phyloP scores from a whole-genome alignment of 2,797 vertebrate species.

The Parotocinclus haroldoi region DNA sequence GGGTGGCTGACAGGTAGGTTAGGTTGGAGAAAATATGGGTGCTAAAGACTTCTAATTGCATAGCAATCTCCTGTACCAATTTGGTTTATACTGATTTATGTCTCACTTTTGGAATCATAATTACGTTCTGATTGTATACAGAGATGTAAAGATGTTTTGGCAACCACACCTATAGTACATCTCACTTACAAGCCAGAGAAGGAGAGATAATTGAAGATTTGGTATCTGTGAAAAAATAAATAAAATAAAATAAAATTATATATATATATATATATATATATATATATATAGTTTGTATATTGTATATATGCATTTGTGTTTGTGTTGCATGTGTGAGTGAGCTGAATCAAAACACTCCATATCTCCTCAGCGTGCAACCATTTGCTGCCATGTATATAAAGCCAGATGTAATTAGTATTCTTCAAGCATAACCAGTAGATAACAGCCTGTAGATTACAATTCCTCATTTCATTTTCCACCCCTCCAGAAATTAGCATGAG shows the following conservation, averaged over 20 bases:
- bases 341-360: slow-evolving; percentile 36
- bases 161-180: neutral
- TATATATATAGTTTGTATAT: too few relatives aligned
- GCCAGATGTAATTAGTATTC: slow-evolving; percentile 55
- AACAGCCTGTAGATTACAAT: slow-evolving; percentile 43
- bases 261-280: neutral
- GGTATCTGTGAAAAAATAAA: too few relatives aligned
- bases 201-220: slow-evolving; percentile 3
- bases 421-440: slow-evolving; percentile 42
- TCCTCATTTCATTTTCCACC: slow-evolving; percentile 50
- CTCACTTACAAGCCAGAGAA: neutral
- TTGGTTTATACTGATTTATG: slow-evolving; percentile 27
- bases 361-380: slow-evolving; percentile 34
- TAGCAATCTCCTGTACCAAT: slow-evolving; percentile 16
- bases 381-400: slow-evolving; percentile 39
- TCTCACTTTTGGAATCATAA: slow-evolving; percentile 8
- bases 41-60: slow-evolving; percentile 14
- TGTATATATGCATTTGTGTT: too few relatives aligned
- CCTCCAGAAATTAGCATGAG: slow-evolving; percentile 53
- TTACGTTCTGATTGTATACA: slow-evolving; percentile 10
- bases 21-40: neutral
- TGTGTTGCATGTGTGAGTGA: slow-evolving; percentile 22
- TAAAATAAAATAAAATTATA: slow-evolving; percentile 1
- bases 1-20: too few relatives aligned
- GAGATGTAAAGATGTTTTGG: slow-evolving; percentile 1